These are phyloP conservation scores for Trichopoda pennipes DNA, from an alignment of 2,888 invertebrate species.

Conservation along the genomic window DNA sequence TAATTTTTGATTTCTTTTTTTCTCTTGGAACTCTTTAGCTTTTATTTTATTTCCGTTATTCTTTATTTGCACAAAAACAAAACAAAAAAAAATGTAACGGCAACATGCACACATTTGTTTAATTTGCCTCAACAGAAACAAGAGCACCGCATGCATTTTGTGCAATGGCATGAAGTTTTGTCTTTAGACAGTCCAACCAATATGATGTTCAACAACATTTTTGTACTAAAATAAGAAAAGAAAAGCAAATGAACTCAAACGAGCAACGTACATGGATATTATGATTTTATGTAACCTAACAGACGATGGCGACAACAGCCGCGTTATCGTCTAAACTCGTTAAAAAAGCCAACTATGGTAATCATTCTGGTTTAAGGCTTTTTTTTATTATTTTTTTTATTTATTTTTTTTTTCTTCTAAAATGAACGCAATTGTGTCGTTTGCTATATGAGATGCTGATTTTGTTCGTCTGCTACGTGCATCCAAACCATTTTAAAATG, in stretches of 20 bases:
- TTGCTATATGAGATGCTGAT: conserved; percentile 36
- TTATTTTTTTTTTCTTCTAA: not conserved
- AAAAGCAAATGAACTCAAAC: conserved; percentile 20
- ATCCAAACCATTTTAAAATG: conserved; percentile 37
- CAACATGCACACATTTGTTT: conserved; percentile 12
- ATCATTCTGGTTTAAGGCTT: conserved; percentile 44
- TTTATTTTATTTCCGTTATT: conserved; percentile 29
- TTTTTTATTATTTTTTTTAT: no score
- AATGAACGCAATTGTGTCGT: conserved; percentile 34
- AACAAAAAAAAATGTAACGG: conserved; percentile 1
- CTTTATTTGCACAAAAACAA: no score
- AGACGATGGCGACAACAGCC: conserved; percentile 39
- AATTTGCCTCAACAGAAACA: conserved; percentile 25
- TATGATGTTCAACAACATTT: conserved; percentile 32
- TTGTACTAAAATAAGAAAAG: not conserved
- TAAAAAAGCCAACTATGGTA: conserved; percentile 63
- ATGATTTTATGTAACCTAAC: conserved; percentile 47
- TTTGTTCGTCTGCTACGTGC: conserved; percentile 51
- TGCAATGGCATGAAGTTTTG: conserved; percentile 6
- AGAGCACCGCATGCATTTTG: not conserved
- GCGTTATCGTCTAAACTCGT: conserved; percentile 42
- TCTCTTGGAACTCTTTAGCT: conserved; percentile 17
- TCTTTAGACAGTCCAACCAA: conserved; percentile 40
- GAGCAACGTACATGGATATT: conserved; percentile 35
- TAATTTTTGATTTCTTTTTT: conserved; percentile 18